A percentile compares a stretch with the other conserved stretches of the same genome.
Conservation (phyloP, 2,797 vertebrate genomes). For the Delichon dasypus region DNA sequence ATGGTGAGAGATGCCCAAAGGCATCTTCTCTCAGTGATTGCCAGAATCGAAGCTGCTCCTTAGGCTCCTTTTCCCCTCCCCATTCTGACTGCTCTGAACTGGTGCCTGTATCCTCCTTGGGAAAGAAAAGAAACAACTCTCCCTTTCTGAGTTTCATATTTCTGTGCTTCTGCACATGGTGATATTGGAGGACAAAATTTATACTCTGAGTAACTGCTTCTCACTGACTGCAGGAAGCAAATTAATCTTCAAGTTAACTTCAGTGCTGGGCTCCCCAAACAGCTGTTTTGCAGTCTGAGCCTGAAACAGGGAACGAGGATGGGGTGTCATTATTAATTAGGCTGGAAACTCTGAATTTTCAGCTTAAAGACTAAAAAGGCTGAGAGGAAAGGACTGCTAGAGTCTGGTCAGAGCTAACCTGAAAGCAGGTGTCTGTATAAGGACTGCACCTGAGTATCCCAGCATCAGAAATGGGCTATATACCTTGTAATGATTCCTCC, state of each 20-base stretch:
- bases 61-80: too few species aligned
- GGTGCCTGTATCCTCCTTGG: not conserved
- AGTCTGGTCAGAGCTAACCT: not conserved
- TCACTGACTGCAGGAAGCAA: not conserved
- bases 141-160: not conserved
- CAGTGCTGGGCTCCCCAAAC: not conserved
- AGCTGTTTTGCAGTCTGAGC: not conserved
- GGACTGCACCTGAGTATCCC: not conserved
- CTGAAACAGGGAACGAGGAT: not conserved
- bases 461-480: not conserved
- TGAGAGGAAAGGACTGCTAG: not conserved
- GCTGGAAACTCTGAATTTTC: not conserved
- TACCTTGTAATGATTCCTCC: not conserved
- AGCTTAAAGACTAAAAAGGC: not conserved
- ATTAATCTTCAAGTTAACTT: not conserved
- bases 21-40: not conserved
- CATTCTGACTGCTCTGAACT: not conserved
- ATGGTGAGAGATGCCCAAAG: not conserved
- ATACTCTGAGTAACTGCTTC: not conserved
- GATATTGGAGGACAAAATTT: not conserved
- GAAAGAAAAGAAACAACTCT: not conserved
- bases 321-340: fast-evolving
- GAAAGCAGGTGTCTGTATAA: not conserved
- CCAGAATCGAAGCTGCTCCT: not conserved
- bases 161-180: not conserved